Conservation (phyloP, 2,113 vertebrate genomes). For the Apodemus sylvaticus region DNA sequence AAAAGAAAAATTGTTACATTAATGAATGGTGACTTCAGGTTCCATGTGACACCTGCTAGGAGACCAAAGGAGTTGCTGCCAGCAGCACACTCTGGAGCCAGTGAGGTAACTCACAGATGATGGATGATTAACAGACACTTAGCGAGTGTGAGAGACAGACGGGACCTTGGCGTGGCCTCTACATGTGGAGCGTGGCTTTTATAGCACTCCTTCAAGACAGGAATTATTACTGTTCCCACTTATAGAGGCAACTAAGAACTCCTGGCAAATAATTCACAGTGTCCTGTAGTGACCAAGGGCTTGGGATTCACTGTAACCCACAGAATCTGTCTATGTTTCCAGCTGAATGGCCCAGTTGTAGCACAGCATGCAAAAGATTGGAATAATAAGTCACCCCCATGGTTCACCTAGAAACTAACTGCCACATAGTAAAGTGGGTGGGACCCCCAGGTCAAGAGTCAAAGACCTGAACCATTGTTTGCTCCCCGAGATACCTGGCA, state of each 20-base stretch:
- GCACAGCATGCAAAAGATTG: neutral
- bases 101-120: neutral
- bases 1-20: neutral
- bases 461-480: neutral
- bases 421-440: too few relatives aligned
- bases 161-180: fast-evolving
- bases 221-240: neutral
- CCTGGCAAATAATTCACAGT: too few relatives aligned
- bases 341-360: too few relatives aligned
- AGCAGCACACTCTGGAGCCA: too few relatives aligned
- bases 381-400: fast-evolving
- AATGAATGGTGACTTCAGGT: neutral
- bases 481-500: too few relatives aligned
- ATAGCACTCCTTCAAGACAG: neutral
- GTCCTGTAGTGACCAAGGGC: neutral
- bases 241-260: neutral
- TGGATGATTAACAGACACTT: neutral
- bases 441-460: neutral
- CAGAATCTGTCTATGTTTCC: neutral
- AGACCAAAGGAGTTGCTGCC: neutral
- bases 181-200: neutral
- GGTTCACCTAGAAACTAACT: neutral
- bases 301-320: neutral
- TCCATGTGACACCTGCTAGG: neutral
- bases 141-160: too few relatives aligned